Evolutionary conservation across 2,888 invertebrate species (phyloP), one percentile per base, ranked within the genome.

Genomic region (Cheilosia grossa): DNA sequence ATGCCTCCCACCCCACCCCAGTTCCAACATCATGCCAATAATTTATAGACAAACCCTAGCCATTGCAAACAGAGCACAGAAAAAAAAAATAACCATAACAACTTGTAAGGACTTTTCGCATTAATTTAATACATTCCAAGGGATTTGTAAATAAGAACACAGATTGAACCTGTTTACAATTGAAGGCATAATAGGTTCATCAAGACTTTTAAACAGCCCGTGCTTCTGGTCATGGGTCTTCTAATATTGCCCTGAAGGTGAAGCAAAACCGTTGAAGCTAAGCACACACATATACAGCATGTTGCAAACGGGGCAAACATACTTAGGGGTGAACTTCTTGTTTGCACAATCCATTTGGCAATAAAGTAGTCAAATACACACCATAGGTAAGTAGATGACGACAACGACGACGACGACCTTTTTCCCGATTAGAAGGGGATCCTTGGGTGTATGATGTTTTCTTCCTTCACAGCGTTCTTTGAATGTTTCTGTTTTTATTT

Each of bases 271-370:
- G 10, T 77, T 63, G 49, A 53, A 44, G 44, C 13, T 37, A 37
- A 7, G 21, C 10, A 30, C 6, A 21, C 19, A 64, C 9, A 30
- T 17, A 33, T 33, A 5, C 13, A 24, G 13, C 49, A 59, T 59
- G 33, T 63, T 64, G 15, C 51, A 24, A 85, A 81, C 42, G 54
- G 37, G 13, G 75, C 49, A 85, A 85, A 85, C 81, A 85, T 77
- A 77, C 81, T 85, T 85, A 85, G 85, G 85, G 85, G 85, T 85
- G 81, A 81, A 77, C 33, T 72, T 61, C 81, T 85, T 82, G 86
- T 86, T 86, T 86, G 82, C 82, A 86, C 86, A 86, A 86, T 86
- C 78, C 86, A 86, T 86, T 86, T 86, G 86, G 86, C 86, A 86
- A 86, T 82, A 86, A 86, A 86, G 82, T 82, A 86, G 82, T 81